These are phyloP conservation scores for Syngnathus rostellatus DNA, from an alignment of 2,797 vertebrate genomes.

Conservation along the genomic window DNA sequence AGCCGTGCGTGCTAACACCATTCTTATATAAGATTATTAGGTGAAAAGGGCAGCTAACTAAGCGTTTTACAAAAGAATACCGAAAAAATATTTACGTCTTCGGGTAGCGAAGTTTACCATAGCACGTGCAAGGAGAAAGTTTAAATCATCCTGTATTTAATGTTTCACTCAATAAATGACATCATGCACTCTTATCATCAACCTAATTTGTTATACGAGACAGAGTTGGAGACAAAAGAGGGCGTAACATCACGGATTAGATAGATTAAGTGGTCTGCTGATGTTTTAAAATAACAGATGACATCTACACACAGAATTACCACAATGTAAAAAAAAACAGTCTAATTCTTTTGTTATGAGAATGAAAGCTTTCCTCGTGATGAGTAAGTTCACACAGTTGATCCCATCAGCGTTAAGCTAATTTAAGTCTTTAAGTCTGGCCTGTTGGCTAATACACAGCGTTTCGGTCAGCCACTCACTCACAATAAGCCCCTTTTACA, in stretches of 20 bases:
- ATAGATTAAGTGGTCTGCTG: too few relatives aligned
- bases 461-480: background rate
- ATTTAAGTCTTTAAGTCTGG: background rate
- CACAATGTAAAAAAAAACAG: background rate
- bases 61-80: slow-evolving; percentile 17
- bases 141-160: background rate
- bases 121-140: background rate
- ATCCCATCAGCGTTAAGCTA: background rate
- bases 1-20: background rate
- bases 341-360: background rate
- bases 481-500: background rate
- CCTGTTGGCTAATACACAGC: background rate
- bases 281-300: too few relatives aligned
- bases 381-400: background rate
- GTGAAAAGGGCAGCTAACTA: slow-evolving; percentile 7
- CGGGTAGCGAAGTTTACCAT: slow-evolving; percentile 10
- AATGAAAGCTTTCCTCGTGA: background rate
- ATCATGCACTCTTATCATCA: background rate
- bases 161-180: background rate
- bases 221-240: too few relatives aligned
- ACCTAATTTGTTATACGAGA: too few relatives aligned
- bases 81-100: slow-evolving; percentile 32
- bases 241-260: too few relatives aligned
- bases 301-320: background rate
- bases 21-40: background rate